Base-by-base conservation (phyloP, 2,888 invertebrate species). In the Temnothorax rugatulus region DNA sequence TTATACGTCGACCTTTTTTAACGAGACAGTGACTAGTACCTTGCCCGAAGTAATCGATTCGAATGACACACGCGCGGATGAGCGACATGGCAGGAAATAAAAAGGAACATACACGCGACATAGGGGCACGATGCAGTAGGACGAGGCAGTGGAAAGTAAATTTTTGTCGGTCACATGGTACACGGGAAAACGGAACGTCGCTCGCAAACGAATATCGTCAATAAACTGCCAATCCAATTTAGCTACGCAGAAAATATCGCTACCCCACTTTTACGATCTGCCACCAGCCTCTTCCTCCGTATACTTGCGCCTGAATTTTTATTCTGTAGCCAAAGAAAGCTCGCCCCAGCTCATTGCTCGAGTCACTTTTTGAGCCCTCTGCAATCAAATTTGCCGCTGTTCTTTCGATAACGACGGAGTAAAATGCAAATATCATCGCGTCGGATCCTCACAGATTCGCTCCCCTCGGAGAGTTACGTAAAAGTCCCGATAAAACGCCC, bases 201-300 rank as follows among this genome's bases (percentile, higher is more conserved):
- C 38, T 76, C 92, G 91, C 92, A 93, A 94, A 94, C 93, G 93
- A 94, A 94, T 94, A 94, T 94, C 93, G 93, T 92, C 94, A 94
- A 94, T 94, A 94, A 94, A 94, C 90, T 93, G 93, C 91, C 94
- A 93, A 94, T 94, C 94, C 94, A 93, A 94, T 94, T 94, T 94
- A 93, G 92, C 91, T 93, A 93, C 91, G 93, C 91, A 92, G 92
- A 91, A 94, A 93, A 93, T 92, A 92, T 91, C 91, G 89, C 88
- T 88, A 91, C 86, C 44, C 4, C 54, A 11, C 47, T 82, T 76
- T 88, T 73, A 84, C 83, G 84, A 88, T 50, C 83, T 84, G 82
- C 77, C 75, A 84, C 82, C 83, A 73, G 54, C 41, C 54, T 63
- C 54, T 50, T 63, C 52, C 21, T 57, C 34, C 75, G 52, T 61